Evolutionary conservation across 2,888 invertebrate genomes (phyloP).

Genomic region (Tachina lurida): DNA sequence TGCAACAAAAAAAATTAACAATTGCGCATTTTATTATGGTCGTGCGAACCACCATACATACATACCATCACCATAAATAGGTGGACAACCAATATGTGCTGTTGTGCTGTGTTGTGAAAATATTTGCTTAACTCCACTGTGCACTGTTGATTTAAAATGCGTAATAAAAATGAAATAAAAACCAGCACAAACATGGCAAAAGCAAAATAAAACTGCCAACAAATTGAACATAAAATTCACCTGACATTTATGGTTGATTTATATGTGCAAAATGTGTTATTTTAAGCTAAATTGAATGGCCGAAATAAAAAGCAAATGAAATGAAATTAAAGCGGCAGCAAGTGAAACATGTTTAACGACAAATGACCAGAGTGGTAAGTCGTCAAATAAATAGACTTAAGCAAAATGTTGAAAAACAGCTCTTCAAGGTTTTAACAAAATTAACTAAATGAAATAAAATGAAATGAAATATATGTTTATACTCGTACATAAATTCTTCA

Average conservation of each 20-base stretch:
- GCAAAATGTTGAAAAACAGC: background rate
- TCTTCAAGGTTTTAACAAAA: background rate
- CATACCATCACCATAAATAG: no score
- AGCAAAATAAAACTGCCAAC: slow-evolving; percentile 31
- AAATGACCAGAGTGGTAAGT: slow-evolving; percentile 41
- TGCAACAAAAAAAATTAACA: no score
- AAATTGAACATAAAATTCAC: slow-evolving; percentile 64
- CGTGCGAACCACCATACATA: no score
- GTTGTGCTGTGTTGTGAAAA: no score
- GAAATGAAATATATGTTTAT: background rate
- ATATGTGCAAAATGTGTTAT: slow-evolving; percentile 53
- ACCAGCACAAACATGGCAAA: background rate
- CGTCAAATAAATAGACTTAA: slow-evolving; percentile 25
- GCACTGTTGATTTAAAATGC: slow-evolving; percentile 32
- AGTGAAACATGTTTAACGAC: slow-evolving; percentile 22
- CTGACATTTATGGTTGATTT: slow-evolving; percentile 67
- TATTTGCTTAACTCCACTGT: background rate
- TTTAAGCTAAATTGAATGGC: slow-evolving; percentile 60
- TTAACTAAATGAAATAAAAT: slow-evolving; percentile 8
- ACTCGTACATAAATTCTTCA: no score
- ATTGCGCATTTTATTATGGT: no score
- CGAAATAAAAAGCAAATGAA: slow-evolving; percentile 22
- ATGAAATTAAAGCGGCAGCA: slow-evolving; percentile 15
- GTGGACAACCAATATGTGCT: no score
- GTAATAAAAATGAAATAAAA: slow-evolving; percentile 46